Conservation (phyloP, 2,888 invertebrate genomes). For the Nomada fucata region DNA sequence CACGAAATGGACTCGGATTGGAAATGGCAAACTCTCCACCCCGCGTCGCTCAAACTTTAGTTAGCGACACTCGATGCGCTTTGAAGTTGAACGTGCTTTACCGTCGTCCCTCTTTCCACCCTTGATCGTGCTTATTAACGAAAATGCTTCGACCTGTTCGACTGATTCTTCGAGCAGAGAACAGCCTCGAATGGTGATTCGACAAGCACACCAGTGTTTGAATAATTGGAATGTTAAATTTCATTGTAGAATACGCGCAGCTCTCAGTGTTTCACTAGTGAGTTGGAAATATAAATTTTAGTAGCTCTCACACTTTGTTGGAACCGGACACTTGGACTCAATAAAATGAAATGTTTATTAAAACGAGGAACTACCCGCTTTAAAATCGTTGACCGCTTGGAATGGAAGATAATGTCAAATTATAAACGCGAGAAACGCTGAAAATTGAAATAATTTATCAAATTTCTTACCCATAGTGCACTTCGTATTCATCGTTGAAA, state of each 20-base stretch:
- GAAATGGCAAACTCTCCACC: constrained; percentile 78
- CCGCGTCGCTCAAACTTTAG: constrained; percentile 77
- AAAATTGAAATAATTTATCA: too few relatives aligned
- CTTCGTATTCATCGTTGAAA: too few relatives aligned
- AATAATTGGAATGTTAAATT: not conserved
- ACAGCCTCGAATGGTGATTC: not conserved
- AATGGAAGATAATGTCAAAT: too few relatives aligned
- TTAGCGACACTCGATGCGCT: constrained; percentile 81
- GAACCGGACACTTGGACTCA: too few relatives aligned
- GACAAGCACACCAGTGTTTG: not conserved
- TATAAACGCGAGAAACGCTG: too few relatives aligned
- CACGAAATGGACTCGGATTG: constrained; percentile 83
- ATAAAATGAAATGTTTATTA: too few relatives aligned
- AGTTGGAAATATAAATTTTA: too few relatives aligned
- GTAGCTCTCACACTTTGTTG: too few relatives aligned
- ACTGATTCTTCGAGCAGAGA: constrained; percentile 23
- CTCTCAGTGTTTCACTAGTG: too few relatives aligned
- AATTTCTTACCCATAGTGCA: too few relatives aligned
- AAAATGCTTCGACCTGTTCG: constrained; percentile 55
- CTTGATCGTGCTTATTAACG: constrained; percentile 81
- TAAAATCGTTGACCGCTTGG: too few relatives aligned
- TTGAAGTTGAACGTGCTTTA: constrained; percentile 79
- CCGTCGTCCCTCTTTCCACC: constrained; percentile 57
- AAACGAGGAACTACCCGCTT: too few relatives aligned
- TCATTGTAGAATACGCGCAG: not conserved